These are phyloP conservation scores for Caenorhabditis angaria DNA, from an alignment of 2,888 invertebrate genomes.

Conservation along the genomic window DNA sequence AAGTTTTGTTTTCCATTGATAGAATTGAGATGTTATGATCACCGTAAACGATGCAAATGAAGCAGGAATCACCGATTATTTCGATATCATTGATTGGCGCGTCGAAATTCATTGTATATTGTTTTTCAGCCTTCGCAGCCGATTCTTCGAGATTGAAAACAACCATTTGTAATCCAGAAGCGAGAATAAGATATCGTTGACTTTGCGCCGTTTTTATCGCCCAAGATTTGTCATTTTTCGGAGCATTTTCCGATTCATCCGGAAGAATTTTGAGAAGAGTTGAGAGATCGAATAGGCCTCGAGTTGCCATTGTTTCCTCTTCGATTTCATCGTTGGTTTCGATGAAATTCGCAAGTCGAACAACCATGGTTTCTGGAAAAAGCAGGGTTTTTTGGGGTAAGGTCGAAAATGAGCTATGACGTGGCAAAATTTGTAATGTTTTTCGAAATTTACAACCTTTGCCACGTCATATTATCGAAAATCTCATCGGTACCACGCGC, in stretches of 20 bases:
- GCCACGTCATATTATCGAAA: too few species aligned
- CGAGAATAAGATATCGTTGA: background rate
- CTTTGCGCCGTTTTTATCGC: too few species aligned
- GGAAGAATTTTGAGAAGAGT: background rate
- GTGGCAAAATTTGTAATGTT: too few species aligned
- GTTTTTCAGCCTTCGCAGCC: background rate
- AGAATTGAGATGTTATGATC: conserved; percentile 16
- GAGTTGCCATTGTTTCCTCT: background rate
- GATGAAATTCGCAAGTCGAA: background rate
- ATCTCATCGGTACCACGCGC: too few species aligned
- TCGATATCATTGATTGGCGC: conserved; percentile 27
- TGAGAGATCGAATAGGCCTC: background rate
- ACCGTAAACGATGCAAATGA: conserved; percentile 19
- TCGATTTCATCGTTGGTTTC: background rate
- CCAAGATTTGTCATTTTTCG: too few species aligned
- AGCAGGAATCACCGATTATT: conserved; percentile 31
- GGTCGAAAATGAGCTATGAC: too few species aligned
- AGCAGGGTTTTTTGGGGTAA: too few species aligned
- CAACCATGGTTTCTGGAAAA: too few species aligned
- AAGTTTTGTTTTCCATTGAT: conserved; percentile 21
- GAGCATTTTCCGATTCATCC: too few species aligned
- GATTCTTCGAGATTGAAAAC: conserved; percentile 13
- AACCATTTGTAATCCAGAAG: conserved; percentile 19
- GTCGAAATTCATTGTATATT: background rate
- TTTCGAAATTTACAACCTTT: too few species aligned